phyloP scores from a whole-genome alignment of 2,888 invertebrate genomes.

The Pedicia rivosa region DNA sequence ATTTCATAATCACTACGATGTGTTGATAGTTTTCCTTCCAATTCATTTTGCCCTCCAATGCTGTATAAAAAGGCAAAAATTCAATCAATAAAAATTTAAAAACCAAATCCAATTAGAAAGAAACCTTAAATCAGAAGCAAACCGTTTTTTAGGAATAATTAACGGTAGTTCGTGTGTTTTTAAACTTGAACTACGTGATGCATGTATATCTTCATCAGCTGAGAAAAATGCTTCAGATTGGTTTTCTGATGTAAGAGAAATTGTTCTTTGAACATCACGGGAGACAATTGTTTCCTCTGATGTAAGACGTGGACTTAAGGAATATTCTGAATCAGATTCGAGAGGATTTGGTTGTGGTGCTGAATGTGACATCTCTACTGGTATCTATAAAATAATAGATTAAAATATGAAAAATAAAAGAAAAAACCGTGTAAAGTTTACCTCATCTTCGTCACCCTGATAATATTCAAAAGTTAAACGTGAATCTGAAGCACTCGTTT shows the following conservation, averaged over 20 bases:
- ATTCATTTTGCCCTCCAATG: slow-evolving; percentile 27
- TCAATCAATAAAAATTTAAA: neutral
- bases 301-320: slow-evolving; percentile 16
- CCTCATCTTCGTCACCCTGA: slow-evolving; percentile 34
- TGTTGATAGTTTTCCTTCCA: slow-evolving; percentile 30
- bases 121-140: slow-evolving; percentile 29
- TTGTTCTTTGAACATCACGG: slow-evolving; percentile 49
- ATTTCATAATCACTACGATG: slow-evolving; percentile 47
- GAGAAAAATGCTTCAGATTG: slow-evolving; percentile 87
- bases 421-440: slow-evolving; percentile 17
- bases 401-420: no score
- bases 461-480: slow-evolving; percentile 67
- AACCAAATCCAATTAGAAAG: no score
- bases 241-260: slow-evolving; percentile 78
- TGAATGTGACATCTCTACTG: slow-evolving; percentile 31
- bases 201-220: slow-evolving; percentile 65
- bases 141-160: slow-evolving; percentile 21
- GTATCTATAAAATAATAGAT: slow-evolving; percentile 18
- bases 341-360: slow-evolving; percentile 30
- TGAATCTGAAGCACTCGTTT: slow-evolving; percentile 75
- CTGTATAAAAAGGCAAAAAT: slow-evolving; percentile 12
- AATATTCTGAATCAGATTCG: slow-evolving; percentile 30
- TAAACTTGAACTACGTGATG: slow-evolving; percentile 22
- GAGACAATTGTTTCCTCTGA: slow-evolving; percentile 22
- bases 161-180: slow-evolving; percentile 9